Conservation (phyloP, 2,113 vertebrate species). For the Syngnathus typhle region DNA sequence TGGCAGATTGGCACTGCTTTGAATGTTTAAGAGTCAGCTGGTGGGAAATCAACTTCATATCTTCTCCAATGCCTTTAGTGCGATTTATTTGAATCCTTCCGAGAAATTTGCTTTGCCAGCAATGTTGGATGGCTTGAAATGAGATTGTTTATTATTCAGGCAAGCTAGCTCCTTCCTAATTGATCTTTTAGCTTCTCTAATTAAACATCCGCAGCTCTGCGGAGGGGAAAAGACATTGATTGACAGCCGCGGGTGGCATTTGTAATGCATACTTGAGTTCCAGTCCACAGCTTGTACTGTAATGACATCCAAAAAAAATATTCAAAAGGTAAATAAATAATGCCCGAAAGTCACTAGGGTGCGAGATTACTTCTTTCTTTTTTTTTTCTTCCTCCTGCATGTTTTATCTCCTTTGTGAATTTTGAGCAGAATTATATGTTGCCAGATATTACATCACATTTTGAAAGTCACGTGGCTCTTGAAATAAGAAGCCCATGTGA, state of each 20-base stretch:
- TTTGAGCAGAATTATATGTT: too few relatives aligned
- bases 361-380: background rate
- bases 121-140: background rate
- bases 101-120: conserved; percentile 17
- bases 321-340: conserved; percentile 5
- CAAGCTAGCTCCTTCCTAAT: conserved; percentile 35
- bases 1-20: background rate
- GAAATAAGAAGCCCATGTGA: background rate
- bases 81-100: background rate
- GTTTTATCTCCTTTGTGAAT: too few relatives aligned
- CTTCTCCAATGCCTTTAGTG: background rate
- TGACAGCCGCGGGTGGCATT: conserved; percentile 10
- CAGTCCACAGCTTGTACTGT: conserved; percentile 1
- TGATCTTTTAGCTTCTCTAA: conserved; percentile 29
- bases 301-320: conserved; percentile 7
- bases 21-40: background rate
- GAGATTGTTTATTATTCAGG: conserved; percentile 42
- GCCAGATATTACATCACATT: background rate
- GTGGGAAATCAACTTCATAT: conserved; percentile 5
- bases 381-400: too few relatives aligned
- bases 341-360: conserved; percentile 7
- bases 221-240: background rate
- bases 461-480: background rate
- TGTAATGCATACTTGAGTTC: conserved; percentile 9
- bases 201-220: conserved; percentile 39